Percentiles rank a stretch among this genome's conserved stretches.
These are phyloP conservation scores for Cynodonichthys magdalenae DNA, from an alignment of 2,797 vertebrate genomes.

Conservation along the genomic window DNA sequence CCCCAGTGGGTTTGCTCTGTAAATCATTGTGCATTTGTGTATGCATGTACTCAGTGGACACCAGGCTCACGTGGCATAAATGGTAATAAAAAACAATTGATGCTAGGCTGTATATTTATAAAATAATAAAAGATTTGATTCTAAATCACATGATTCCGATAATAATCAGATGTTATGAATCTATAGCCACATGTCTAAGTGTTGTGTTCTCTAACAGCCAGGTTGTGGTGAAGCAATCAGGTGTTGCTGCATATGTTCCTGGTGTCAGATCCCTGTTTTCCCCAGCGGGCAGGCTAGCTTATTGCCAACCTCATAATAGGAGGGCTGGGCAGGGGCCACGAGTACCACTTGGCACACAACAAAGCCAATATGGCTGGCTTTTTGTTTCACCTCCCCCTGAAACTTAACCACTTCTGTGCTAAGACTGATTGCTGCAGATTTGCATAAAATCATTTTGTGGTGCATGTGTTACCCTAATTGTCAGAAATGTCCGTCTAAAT, in stretches of 20 bases:
- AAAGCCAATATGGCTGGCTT: conserved; percentile 89
- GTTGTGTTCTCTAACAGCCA: conserved; percentile 48
- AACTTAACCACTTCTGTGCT: conserved; percentile 79
- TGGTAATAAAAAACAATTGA: conserved; percentile 18
- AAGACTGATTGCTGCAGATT: conserved; percentile 74
- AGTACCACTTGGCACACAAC: conserved; percentile 89
- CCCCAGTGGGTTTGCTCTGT: conserved; percentile 82
- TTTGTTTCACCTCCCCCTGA: conserved; percentile 80
- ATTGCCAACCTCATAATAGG: conserved; percentile 87
- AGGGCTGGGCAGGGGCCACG: conserved; percentile 90
- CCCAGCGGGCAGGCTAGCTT: conserved; percentile 81
- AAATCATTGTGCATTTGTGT: conserved; percentile 40
- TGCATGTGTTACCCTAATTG: conserved; percentile 49
- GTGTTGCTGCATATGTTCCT: conserved; percentile 78
- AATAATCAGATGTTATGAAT: conserved; percentile 3
- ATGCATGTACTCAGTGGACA: conserved; percentile 16
- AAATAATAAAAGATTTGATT: neutral
- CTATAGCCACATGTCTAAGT: conserved; percentile 3
- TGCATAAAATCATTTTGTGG: conserved; percentile 58
- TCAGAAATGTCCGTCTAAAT: conserved; percentile 57
- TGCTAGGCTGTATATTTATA: neutral
- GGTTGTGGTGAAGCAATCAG: conserved; percentile 65
- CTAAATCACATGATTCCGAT: neutral
- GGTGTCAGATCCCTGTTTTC: conserved; percentile 73
- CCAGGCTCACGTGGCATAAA: conserved; percentile 6